Conservation (phyloP, 2,888 invertebrate species). For the Erebia aethiops region DNA sequence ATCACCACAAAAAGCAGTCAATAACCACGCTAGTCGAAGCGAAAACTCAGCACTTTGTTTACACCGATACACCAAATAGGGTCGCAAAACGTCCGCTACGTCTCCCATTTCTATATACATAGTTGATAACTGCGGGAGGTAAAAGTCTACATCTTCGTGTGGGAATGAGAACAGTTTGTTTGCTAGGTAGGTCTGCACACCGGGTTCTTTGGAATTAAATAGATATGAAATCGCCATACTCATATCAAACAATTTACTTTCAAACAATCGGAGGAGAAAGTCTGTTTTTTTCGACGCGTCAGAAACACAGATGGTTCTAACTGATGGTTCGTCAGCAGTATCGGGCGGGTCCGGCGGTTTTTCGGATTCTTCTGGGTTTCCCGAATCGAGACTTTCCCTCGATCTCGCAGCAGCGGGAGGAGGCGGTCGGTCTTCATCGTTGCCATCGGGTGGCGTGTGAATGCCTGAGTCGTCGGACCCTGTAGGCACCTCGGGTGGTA, state of each 20-base stretch:
- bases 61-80: slow-evolving; percentile 85
- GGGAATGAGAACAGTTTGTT: slow-evolving; percentile 98
- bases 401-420: slow-evolving; percentile 83
- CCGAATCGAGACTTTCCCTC: slow-evolving; percentile 89
- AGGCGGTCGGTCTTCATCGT: slow-evolving; percentile 79
- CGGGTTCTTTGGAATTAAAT: slow-evolving; percentile 98
- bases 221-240: slow-evolving; percentile 99
- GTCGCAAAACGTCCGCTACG: slow-evolving; percentile 90
- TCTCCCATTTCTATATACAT: slow-evolving; percentile 99
- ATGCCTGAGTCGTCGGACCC: slow-evolving; percentile 93
- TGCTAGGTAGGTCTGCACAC: slow-evolving; percentile 98
- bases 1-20: slow-evolving; percentile 95
- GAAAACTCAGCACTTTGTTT: slow-evolving; percentile 97
- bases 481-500: slow-evolving; percentile 75
- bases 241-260: slow-evolving; percentile 98
- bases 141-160: slow-evolving; percentile 96
- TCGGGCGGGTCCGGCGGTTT: slow-evolving; percentile 76
- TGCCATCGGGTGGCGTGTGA: slow-evolving; percentile 69
- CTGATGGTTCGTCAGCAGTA: slow-evolving; percentile 57
- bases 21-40: slow-evolving; percentile 96
- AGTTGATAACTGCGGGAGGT: slow-evolving; percentile 98
- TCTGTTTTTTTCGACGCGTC: slow-evolving; percentile 83
- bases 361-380: slow-evolving; percentile 84
- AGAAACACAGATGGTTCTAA: slow-evolving; percentile 61
- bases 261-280: slow-evolving; percentile 93